Base-by-base conservation (phyloP, 1,140 invertebrate species). In the Hylaeus anthracinus region DNA sequence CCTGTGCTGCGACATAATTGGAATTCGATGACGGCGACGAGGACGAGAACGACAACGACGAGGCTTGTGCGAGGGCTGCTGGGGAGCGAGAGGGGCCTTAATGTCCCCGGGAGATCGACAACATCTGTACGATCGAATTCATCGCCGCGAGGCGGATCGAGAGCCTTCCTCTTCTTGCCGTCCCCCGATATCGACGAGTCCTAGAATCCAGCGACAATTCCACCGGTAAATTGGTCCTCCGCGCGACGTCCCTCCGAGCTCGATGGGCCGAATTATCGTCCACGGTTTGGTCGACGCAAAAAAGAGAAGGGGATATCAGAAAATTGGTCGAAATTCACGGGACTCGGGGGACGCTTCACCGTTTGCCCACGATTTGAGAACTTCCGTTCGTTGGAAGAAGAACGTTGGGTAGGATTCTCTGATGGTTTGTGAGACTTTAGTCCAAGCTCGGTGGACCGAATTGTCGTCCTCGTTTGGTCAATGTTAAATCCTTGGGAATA, bases 1-100 rank as follows among this genome's bases (percentile, higher is more conserved):
- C 80, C 88, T 84, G 71, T 85, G 85, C 77, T 90, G 90, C 71
- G 90, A 90, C 90, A 90, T 90, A 87, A 87, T 87, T 87, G 85
- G 85, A 87, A 87, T 83, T 86, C 85, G 85, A 86, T 86, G 84
- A 83, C 85, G 78, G 51, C 81, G 84, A 77, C 75, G 73, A 85
- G 72, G 72, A 55, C 61, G 72, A 79, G 72, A 51, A 79, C 72
- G 56, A 60, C 45, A 37, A 58, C 10, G 26, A 73, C 45, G 51
- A 45, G 15, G 61, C 15, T 37, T n/a, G 6, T n/a, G 26, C 39
- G 15, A 9, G 15, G 39, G 26, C n/a, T 79, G 41, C 53, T 14
- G 48, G 8, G 51, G 10, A 1, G 3, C 9, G 12, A 43, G 43
- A 41, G 55, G 37, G 37, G 2, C 45, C 84, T 86, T 83, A 86